Base-by-base conservation (phyloP, 2,797 vertebrate species). In the Ptychobarbus kaznakovi region DNA sequence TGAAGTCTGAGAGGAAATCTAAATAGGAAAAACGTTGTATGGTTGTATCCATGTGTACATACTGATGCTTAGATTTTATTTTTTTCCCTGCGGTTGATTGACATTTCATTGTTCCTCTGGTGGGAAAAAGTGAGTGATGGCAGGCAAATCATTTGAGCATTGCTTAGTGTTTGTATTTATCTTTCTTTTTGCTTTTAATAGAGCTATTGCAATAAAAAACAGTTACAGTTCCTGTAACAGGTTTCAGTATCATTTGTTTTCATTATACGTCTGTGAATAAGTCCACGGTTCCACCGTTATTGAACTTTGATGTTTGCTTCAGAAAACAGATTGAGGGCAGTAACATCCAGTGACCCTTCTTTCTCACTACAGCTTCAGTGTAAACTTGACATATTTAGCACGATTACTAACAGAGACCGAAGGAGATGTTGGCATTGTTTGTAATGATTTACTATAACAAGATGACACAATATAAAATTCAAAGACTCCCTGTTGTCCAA, bases 91-190 rank as follows among this genome's bases (percentile, higher is more conserved):
- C 93, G 85, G 66, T 86, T 88, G 82, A 87, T 85, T 80, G 76
- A 73, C 32, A 86, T 53, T 87, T 84, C 73, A 76, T 86, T 91
- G 93, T 92, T 89, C 89, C 88, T 82, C 13, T 94, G 93, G 93
- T 91, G 96, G 95, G 95, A 95, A 95, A 95, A 92, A 86, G 88
- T 86, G 90, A 66, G 87, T 69, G 90, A 83, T 89, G 84, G 6
- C 68, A 69, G 92, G 94, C 93, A 94, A 92, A 89, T 94, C 85
- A 80, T 93, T 96, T 96, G 94, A 96, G 95, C 96, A 95, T 96
- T 96, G 97, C 94, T 97, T 97, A 97, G 95, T 97, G 97, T 97
- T 97, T 97, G 97, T 97, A 98, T 98, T 97, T 98, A 97, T 97
- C 94, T 94, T 95, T 94, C 94, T 94, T 94, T 94, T 94, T 97